These are phyloP conservation scores for Orchestia grillus DNA, from an alignment of 1,140 invertebrate genomes.

Conservation along the genomic window DNA sequence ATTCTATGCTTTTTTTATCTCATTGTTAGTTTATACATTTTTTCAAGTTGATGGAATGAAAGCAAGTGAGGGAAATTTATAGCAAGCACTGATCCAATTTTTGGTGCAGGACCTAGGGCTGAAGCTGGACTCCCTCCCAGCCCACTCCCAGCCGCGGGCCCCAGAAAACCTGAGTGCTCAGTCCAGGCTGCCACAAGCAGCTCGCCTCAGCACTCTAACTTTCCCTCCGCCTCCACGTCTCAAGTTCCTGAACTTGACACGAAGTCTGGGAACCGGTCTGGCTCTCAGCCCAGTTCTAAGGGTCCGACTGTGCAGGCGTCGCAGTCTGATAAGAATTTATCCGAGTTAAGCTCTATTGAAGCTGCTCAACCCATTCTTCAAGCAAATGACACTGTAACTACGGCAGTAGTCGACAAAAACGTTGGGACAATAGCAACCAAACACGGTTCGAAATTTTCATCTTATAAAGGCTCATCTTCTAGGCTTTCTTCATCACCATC, in stretches of 20 bases:
- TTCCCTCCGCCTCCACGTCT: no score
- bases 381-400: neutral
- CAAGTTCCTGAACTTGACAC: no score
- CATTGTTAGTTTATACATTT: neutral
- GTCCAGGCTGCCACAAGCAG: neutral
- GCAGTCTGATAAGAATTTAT: neutral
- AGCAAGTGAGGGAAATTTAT: neutral
- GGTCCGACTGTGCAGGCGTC: neutral
- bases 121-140: conserved; percentile 62
- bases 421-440: neutral
- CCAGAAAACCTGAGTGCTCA: conserved; percentile 28
- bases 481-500: neutral
- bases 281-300: neutral
- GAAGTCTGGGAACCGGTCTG: neutral
- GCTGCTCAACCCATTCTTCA: neutral
- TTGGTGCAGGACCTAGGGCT: conserved; percentile 71
- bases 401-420: neutral
- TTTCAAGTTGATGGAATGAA: neutral
- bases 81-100: conserved; percentile 57
- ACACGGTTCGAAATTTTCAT: neutral
- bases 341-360: neutral
- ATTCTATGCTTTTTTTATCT: neutral
- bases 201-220: no score
- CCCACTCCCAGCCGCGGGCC: conserved; percentile 54
- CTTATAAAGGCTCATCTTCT: neutral